Conservation (phyloP, 2,888 invertebrate species). For the Pammene fasciana region DNA sequence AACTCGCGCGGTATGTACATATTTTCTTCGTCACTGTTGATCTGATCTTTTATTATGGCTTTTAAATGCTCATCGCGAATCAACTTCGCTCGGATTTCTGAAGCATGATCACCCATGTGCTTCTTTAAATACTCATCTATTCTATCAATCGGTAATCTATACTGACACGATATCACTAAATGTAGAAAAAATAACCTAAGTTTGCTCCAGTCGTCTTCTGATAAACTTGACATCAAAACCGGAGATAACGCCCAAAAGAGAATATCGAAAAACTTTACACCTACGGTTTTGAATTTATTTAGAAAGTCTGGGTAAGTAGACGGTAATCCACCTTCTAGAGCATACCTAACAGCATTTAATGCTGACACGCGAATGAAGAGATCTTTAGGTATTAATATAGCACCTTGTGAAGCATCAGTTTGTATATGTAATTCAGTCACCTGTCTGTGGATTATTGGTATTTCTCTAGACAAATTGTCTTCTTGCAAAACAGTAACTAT, state of each 20-base stretch:
- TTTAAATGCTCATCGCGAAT: constrained; percentile 68
- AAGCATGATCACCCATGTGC: constrained; percentile 72
- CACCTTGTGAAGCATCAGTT: constrained; percentile 87
- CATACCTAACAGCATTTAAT: constrained; percentile 90
- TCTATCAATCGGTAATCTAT: constrained; percentile 71
- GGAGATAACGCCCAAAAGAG: constrained; percentile 83
- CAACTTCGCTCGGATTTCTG: constrained; percentile 72
- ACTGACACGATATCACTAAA: constrained; percentile 72
- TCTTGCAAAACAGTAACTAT: constrained; percentile 90
- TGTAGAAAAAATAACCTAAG: constrained; percentile 76
- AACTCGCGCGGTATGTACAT: constrained; percentile 75
- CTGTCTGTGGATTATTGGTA: constrained; percentile 90
- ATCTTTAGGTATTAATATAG: constrained; percentile 88
- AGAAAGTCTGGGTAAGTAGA: constrained; percentile 84
- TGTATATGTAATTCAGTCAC: constrained; percentile 91
- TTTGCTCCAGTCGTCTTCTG: constrained; percentile 70
- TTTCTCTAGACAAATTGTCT: constrained; percentile 90
- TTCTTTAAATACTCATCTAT: constrained; percentile 76
- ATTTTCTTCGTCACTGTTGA: constrained; percentile 71
- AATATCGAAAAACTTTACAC: constrained; percentile 82
- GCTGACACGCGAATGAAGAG: constrained; percentile 90
- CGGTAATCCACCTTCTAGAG: constrained; percentile 87
- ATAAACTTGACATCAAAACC: constrained; percentile 66
- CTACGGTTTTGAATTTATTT: constrained; percentile 81
- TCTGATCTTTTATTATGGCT: constrained; percentile 67